Conservation (phyloP, 2,797 vertebrate genomes). For the Antrozous pallidus region DNA sequence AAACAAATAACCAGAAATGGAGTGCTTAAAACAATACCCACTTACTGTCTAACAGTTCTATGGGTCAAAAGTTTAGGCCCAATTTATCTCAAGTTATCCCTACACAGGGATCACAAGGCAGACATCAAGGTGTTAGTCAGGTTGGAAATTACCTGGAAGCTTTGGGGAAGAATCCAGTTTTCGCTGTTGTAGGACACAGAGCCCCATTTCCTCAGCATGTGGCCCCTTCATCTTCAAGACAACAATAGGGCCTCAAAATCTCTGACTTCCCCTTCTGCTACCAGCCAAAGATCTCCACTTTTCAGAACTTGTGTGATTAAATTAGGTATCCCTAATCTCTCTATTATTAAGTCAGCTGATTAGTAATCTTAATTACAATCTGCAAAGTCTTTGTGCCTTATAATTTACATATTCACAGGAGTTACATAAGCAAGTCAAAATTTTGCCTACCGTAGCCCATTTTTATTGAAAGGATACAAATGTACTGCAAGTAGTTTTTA, state of each 20-base stretch:
- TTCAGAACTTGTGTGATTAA: neutral
- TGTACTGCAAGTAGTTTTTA: neutral
- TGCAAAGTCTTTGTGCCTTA: neutral
- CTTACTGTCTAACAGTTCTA: neutral
- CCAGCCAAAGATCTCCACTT: neutral
- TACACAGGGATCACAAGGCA: neutral
- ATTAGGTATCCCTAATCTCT: neutral
- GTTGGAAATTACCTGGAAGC: neutral
- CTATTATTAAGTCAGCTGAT: constrained; percentile 18
- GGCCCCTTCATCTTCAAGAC: neutral
- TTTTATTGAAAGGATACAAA: constrained; percentile 13
- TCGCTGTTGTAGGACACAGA: neutral
- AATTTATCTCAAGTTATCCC: neutral
- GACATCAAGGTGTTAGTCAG: neutral
- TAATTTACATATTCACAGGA: neutral
- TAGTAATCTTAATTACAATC: neutral
- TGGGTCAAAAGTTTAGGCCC: neutral
- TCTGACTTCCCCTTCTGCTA: neutral
- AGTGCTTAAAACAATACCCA: neutral
- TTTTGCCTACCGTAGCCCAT: neutral
- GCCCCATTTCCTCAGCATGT: neutral
- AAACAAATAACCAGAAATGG: constrained; percentile 21
- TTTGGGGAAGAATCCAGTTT: neutral
- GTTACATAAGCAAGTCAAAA: neutral
- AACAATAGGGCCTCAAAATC: neutral